phyloP scores from a whole-genome alignment of 2,113 vertebrate species.

The Hepsetus odoe region DNA sequence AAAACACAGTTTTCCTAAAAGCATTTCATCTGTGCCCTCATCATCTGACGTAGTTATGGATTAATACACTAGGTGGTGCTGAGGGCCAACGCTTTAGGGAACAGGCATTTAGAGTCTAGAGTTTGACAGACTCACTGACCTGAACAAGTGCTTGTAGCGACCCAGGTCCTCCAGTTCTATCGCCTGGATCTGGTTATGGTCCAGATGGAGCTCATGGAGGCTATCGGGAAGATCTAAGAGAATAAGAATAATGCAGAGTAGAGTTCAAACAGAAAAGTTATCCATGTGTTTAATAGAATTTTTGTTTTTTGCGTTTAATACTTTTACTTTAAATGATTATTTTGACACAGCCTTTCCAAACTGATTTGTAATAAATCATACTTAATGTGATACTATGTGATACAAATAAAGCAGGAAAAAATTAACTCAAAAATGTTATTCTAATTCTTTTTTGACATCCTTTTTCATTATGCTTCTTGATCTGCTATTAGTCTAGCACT shows the following conservation, averaged over 20 bases:
- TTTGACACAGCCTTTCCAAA: too few species aligned
- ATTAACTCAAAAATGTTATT: too few species aligned
- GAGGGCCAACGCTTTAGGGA: not conserved
- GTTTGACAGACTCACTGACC: slow-evolving; percentile 71
- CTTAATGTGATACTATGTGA: too few species aligned
- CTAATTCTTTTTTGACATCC: too few species aligned
- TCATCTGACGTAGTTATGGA: slow-evolving; percentile 28
- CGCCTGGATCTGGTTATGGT: slow-evolving; percentile 89
- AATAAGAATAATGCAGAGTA: not conserved
- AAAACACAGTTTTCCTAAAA: not conserved
- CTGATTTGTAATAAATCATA: too few species aligned
- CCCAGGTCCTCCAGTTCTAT: slow-evolving; percentile 85
- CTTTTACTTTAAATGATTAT: too few species aligned
- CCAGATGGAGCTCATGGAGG: slow-evolving; percentile 86
- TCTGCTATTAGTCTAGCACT: too few species aligned
- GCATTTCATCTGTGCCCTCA: not conserved
- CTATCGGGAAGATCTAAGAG: slow-evolving; percentile 83
- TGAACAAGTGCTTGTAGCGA: slow-evolving; percentile 83
- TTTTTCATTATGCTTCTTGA: too few species aligned
- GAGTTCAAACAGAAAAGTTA: not conserved
- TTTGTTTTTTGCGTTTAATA: too few species aligned
- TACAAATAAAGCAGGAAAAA: too few species aligned
- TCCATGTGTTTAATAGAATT: too few species aligned
- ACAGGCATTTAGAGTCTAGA: not conserved
- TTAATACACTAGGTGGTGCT: slow-evolving; percentile 59